Percentiles rank a stretch among this genome's conserved stretches.
Evolutionary conservation across 1,140 invertebrate species (phyloP).

Genomic region (Daktulosphaira vitifoliae): DNA sequence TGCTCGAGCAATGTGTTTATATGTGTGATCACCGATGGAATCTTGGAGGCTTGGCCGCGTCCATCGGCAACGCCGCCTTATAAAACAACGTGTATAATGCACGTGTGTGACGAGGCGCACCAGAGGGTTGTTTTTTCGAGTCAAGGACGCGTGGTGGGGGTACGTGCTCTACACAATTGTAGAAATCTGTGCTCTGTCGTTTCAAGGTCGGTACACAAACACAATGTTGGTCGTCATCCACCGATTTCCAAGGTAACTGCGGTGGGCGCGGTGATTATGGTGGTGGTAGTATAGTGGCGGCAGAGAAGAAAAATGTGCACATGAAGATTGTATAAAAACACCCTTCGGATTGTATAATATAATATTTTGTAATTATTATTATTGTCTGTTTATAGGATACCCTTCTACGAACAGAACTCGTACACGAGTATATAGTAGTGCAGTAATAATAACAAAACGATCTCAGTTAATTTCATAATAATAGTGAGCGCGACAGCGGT

Average conservation of each 20-base stretch:
- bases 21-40: conserved; percentile 15
- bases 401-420: not conserved
- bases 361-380: conserved; percentile 29
- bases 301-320: conserved; percentile 20
- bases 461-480: conserved; percentile 28
- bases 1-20: too few species aligned
- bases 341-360: not conserved
- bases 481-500: conserved; percentile 4
- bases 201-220: conserved; percentile 16
- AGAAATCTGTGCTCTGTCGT: conserved; percentile 7
- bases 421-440: too few species aligned
- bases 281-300: not conserved
- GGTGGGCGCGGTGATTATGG: not conserved
- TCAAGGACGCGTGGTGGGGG: not conserved
- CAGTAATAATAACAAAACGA: not conserved
- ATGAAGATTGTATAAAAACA: too few species aligned
- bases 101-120: not conserved
- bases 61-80: not conserved
- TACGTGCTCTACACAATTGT: too few species aligned
- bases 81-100: not conserved
- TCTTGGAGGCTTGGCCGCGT: conserved; percentile 25
- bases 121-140: conserved; percentile 17
- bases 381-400: not conserved
- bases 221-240: too few species aligned
- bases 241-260: too few species aligned